Conservation (phyloP, 2,888 invertebrate species). For the Apantesis nais region DNA sequence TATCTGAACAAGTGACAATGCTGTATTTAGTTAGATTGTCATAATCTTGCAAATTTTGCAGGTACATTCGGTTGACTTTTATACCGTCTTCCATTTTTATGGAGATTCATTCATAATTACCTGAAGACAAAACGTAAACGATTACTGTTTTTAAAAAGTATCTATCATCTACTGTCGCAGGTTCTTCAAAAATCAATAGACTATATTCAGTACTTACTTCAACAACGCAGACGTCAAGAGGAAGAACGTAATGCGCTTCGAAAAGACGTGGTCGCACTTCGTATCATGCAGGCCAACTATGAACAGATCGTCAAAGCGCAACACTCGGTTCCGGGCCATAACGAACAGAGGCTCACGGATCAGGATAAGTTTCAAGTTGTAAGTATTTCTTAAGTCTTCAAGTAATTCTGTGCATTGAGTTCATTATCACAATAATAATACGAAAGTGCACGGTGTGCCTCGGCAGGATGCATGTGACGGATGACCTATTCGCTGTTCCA, state of each 20-base stretch:
- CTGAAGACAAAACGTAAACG: background rate
- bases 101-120: background rate
- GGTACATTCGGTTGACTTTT: background rate
- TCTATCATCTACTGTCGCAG: constrained; percentile 51
- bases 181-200: constrained; percentile 97
- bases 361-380: constrained; percentile 99
- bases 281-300: constrained; percentile 97
- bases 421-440: background rate
- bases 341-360: constrained; percentile 95
- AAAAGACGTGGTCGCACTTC: constrained; percentile 96
- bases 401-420: background rate
- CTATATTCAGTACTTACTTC: constrained; percentile 95
- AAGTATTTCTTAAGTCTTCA: constrained; percentile 61
- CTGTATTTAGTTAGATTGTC: too few species aligned
- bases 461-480: too few species aligned
- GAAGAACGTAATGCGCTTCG: constrained; percentile 96
- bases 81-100: background rate
- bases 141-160: background rate
- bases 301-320: constrained; percentile 98
- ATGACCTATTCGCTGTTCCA: too few species aligned
- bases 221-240: constrained; percentile 97
- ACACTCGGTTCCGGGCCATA: constrained; percentile 95
- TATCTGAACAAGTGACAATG: too few species aligned
- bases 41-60: background rate
- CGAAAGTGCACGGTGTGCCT: too few species aligned